Conservation (phyloP, 2,113 vertebrate species). For the Neoarius graeffei region DNA sequence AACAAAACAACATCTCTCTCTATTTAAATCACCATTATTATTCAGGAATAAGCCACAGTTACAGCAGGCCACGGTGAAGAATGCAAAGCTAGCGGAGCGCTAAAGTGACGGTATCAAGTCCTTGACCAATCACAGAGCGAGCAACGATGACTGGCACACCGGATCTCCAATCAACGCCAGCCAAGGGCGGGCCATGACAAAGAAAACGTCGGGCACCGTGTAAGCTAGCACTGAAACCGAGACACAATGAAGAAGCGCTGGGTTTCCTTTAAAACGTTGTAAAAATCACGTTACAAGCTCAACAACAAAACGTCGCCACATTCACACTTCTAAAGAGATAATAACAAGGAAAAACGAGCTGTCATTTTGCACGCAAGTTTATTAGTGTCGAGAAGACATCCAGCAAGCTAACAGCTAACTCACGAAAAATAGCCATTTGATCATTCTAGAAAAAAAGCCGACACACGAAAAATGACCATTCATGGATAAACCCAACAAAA, state of each 20-base stretch:
- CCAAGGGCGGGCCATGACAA: slow-evolving; percentile 61
- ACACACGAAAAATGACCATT: neutral
- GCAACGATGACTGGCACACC: slow-evolving; percentile 54
- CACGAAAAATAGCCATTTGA: slow-evolving; percentile 48
- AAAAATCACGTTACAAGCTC: slow-evolving; percentile 11
- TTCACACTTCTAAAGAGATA: neutral
- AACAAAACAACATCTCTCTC: neutral
- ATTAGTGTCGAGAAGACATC: slow-evolving; percentile 60
- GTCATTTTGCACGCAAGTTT: slow-evolving; percentile 59
- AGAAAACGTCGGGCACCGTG: slow-evolving; percentile 66
- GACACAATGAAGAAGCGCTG: slow-evolving; percentile 62
- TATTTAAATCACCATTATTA: slow-evolving; percentile 22
- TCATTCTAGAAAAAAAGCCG: slow-evolving; percentile 25
- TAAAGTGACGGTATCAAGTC: slow-evolving; percentile 67
- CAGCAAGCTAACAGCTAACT: slow-evolving; percentile 52
- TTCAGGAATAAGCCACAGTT: slow-evolving; percentile 45
- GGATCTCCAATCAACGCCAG: slow-evolving; percentile 56
- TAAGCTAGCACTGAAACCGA: slow-evolving; percentile 64
- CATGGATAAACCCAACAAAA: slow-evolving; percentile 6
- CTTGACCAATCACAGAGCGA: slow-evolving; percentile 65
- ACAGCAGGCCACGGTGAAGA: slow-evolving; percentile 66
- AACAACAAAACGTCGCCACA: neutral
- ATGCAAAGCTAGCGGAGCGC: slow-evolving; percentile 62
- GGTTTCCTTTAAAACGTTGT: slow-evolving; percentile 47
- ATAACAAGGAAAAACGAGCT: slow-evolving; percentile 7